Percentiles rank a stretch among this genome's conserved stretches.
phyloP scores from a whole-genome alignment of 2,113 vertebrate species.

The Lophura nycthemera region DNA sequence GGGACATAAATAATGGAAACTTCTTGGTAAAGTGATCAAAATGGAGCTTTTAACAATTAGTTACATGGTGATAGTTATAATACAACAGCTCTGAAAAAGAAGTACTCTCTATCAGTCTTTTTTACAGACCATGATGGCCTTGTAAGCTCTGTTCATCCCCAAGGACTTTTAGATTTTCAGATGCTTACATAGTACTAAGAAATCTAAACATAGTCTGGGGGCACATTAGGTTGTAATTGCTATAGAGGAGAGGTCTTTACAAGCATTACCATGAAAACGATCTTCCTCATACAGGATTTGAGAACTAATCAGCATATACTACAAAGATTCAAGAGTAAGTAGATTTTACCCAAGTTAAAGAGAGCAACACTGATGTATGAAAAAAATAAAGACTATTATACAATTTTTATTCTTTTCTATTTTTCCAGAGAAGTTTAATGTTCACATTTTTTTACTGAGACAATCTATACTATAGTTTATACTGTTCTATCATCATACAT shows the following conservation, averaged over 20 bases:
- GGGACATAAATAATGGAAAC: neutral
- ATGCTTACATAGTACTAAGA: slow-evolving; percentile 6
- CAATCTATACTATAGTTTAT: neutral
- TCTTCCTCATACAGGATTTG: slow-evolving; percentile 28
- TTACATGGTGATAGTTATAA: neutral
- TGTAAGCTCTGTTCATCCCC: neutral
- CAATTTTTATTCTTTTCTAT: neutral
- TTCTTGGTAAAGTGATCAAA: neutral
- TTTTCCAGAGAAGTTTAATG: neutral
- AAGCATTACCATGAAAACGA: slow-evolving; percentile 14
- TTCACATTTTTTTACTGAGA: neutral
- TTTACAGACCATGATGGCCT: neutral
- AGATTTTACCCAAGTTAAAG: neutral
- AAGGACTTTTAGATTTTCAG: neutral
- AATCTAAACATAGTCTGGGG: slow-evolving; percentile 5
- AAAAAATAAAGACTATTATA: neutral
- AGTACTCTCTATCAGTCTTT: neutral
- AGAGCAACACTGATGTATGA: neutral
- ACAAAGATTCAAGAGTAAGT: neutral
- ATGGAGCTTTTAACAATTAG: neutral
- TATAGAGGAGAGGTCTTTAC: slow-evolving; percentile 18
- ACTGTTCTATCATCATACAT: neutral
- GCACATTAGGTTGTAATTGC: slow-evolving; percentile 28
- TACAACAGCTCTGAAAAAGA: neutral
- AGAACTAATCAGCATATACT: slow-evolving; percentile 28